Evolutionary conservation across 1,140 invertebrate genomes (phyloP).

Genomic region (Anthonomus grandis): DNA sequence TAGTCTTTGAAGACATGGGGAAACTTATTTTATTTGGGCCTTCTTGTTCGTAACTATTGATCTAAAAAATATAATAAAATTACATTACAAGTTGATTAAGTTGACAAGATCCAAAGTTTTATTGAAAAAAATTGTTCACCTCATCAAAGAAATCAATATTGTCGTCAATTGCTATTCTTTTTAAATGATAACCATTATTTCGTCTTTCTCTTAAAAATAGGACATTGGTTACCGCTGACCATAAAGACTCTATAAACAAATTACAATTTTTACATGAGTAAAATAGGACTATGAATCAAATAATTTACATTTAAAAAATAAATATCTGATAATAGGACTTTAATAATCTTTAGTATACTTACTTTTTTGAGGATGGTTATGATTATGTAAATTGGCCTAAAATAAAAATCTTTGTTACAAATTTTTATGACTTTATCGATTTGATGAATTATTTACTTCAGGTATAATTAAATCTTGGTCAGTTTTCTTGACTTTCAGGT

Average conservation of each 20-base stretch:
- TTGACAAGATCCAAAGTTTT: not conserved
- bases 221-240: slow-evolving; percentile 4
- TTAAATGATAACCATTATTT: slow-evolving; percentile 10
- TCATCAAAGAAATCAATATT: slow-evolving; percentile 20
- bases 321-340: not conserved
- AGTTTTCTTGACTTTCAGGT: slow-evolving; percentile 56
- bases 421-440: not conserved
- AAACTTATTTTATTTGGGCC: slow-evolving; percentile 24
- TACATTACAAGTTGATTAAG: not conserved
- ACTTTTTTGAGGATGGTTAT: slow-evolving; percentile 1
- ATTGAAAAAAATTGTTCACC: slow-evolving; percentile 1
- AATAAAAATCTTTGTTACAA: not conserved
- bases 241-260: slow-evolving; percentile 15
- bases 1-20: slow-evolving; percentile 9
- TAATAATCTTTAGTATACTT: not conserved
- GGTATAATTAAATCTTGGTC: slow-evolving; percentile 34
- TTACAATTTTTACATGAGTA: not conserved
- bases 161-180: slow-evolving; percentile 18
- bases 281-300: not conserved
- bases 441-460: slow-evolving; percentile 18
- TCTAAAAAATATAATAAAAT: slow-evolving; percentile 10
- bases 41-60: slow-evolving; percentile 24
- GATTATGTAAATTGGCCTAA: no score
- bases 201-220: slow-evolving; percentile 1
- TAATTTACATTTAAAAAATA: not conserved